These are phyloP conservation scores for Pseudomugil tenellus DNA, from an alignment of 2,797 vertebrate genomes.

Conservation along the genomic window DNA sequence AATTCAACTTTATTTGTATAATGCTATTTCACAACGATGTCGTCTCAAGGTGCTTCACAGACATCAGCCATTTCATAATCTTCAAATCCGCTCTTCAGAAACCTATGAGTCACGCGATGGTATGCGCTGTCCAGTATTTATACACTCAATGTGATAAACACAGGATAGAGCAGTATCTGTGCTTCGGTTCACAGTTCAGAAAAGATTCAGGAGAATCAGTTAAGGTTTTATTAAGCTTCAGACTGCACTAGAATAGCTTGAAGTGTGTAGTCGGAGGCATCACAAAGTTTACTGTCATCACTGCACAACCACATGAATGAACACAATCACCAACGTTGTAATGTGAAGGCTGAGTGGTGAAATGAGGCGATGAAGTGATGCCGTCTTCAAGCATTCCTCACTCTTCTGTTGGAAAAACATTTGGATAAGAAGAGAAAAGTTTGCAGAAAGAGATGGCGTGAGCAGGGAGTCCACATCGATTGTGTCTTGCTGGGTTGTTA, in stretches of 20 bases:
- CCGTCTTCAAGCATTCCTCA: not conserved
- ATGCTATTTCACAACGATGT: too few species aligned
- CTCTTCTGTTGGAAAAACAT: conserved; percentile 2
- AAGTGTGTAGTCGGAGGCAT: not conserved
- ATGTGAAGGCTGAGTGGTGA: not conserved
- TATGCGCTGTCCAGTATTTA: too few species aligned
- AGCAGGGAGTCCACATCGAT: not conserved
- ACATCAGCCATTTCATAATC: too few species aligned
- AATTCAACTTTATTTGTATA: too few species aligned
- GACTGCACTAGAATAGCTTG: not conserved
- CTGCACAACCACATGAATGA: not conserved
- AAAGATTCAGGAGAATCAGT: not conserved
- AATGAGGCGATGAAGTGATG: conserved; percentile 9
- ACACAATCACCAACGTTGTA: not conserved
- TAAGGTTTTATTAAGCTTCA: conserved; percentile 2
- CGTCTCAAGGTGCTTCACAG: too few species aligned
- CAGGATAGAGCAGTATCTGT: not conserved
- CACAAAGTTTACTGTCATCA: not conserved
- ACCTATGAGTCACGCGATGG: too few species aligned
- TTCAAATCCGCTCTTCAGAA: too few species aligned
- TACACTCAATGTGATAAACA: too few species aligned
- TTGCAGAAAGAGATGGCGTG: not conserved
- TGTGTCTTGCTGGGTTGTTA: conserved; percentile 29
- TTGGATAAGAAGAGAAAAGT: not conserved
- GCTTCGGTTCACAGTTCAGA: not conserved